Percentiles rank a stretch among this genome's conserved stretches.
Conservation (phyloP, 2,888 invertebrate species). For the Drosophila meridiana region DNA sequence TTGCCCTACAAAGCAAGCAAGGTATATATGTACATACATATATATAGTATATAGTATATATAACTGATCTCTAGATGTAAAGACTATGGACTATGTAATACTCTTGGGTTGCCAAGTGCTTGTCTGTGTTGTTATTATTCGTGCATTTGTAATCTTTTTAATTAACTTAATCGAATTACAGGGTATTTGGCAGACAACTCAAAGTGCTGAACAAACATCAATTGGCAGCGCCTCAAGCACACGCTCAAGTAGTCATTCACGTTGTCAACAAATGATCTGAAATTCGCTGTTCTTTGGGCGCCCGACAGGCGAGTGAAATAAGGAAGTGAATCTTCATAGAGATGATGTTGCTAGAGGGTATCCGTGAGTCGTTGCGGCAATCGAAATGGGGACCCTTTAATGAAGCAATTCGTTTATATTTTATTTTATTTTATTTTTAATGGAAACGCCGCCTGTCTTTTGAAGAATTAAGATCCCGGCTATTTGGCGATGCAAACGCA, state of each 20-base stretch:
- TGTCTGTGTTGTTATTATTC: neutral
- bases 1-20: slow-evolving; percentile 14
- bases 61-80: neutral
- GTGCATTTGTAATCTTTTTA: neutral
- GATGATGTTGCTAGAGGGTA: slow-evolving; percentile 31
- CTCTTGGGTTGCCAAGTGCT: neutral
- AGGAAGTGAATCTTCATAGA: neutral
- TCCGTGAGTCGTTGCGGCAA: slow-evolving; percentile 27
- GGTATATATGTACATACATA: neutral
- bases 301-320: neutral
- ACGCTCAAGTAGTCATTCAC: slow-evolving; percentile 17
- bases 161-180: slow-evolving; percentile 1
- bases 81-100: neutral
- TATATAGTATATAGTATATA: neutral
- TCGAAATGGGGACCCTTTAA: slow-evolving; percentile 35
- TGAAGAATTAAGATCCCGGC: slow-evolving; percentile 44
- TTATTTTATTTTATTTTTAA: slow-evolving; percentile 40
- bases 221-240: slow-evolving; percentile 36
- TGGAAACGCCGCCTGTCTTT: slow-evolving; percentile 35
- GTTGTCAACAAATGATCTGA: slow-evolving; percentile 25
- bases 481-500: slow-evolving; percentile 18
- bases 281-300: neutral
- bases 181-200: slow-evolving; percentile 15
- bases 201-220: neutral
- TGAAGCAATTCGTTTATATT: slow-evolving; percentile 35